Evolutionary conservation across 2,113 vertebrate species (phyloP), one percentile per base, ranked within the genome.

Genomic region (Pitta sordida): DNA sequence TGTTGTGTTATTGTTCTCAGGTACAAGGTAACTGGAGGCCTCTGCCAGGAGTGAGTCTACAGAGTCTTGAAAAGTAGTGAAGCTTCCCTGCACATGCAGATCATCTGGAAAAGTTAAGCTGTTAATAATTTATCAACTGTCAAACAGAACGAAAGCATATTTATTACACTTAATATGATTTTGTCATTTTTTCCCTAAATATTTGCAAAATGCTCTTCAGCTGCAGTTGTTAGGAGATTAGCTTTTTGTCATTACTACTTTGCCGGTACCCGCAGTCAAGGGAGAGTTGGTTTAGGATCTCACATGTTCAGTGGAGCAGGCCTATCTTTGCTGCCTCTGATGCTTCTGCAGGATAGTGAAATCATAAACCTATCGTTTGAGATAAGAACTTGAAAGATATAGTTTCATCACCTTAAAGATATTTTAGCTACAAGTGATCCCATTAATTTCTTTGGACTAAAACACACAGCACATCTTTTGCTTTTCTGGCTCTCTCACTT

Each of bases 41-140:
- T 77, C 44, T 94, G 75, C 86, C 89, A 77, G 53, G 55, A 77
- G 23, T 39, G 14, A 83, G 32, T 51, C 84, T 74, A 48, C 27
- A 87, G 69, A 60, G 74, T 44, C 70, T 32, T 52, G 67, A 76
- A 69, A 92, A 80, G 58, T 58, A 87, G 77, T 65, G 84, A 84
- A 74, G 75, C 74, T 91, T 96, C 48, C 24, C 78, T 59, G 43
- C 34, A 74, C 1, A 55, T 21, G 36, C 23, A 67, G 17, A 39
- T 69, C 32, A 13, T 52, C 59, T 94, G 78, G 67, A 88, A 93
- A 83, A 96, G 81, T 85, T 73, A 93, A 89, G 21, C 55, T 91
- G 63, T 83, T 94, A 82, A 83, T 85, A 91, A 94, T 96, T 93
- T 87, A 92, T 87, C 67, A 91, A 34, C 37, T 65, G 32, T 70